Evolutionary conservation across 2,797 vertebrate genomes (phyloP), one percentile per base, ranked within the genome.

Genomic region (Crenuchus spilurus): DNA sequence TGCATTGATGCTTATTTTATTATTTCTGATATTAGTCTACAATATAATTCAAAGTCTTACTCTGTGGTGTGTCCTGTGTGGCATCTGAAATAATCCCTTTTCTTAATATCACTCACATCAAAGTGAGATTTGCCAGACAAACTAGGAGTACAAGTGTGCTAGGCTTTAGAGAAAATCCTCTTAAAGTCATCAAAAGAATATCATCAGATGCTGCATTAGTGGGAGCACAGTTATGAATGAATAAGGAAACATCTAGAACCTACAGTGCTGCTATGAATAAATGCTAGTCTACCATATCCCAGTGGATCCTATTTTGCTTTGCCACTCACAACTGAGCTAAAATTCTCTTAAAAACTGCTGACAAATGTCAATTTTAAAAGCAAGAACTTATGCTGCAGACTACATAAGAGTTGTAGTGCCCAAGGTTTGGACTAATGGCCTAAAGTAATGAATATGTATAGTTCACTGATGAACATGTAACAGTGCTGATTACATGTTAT

Each of bases 121-220:
- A 63, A 62, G 44, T 39, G 41, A 63, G 33, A 72, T 16, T 20
- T 52, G n/a, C 39, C 4, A 14, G 35, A 35, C 13, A 11, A 44
- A 42, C 37, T 8, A 22, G 24, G 37, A 62, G 20, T 28, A 2
- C 37, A 13, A 28, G 22, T 60, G 37, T 8, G 18, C 35, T 41
- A 20, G 6, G 52, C 52, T 57, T 30, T 31, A 33, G 26, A 46
- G 33, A 39, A 52, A 49, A 62, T 62, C 30, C 57, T 62, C 67
- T 46, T 58, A 46, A 31, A 70, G 37, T 58, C 24, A 61, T 72
- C 44, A 62, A 30, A 72, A 61, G 20, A 37, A 39, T 61, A 62
- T 48, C 41, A 37, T 41, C 54, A 70, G 54, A 58, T 11, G 10
- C 42, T 39, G 33, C 14, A 22, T 8, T 16, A 30, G 24, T 14